Base-by-base conservation (phyloP, 2,888 invertebrate genomes). In the Argynnis bischoffii region DNA sequence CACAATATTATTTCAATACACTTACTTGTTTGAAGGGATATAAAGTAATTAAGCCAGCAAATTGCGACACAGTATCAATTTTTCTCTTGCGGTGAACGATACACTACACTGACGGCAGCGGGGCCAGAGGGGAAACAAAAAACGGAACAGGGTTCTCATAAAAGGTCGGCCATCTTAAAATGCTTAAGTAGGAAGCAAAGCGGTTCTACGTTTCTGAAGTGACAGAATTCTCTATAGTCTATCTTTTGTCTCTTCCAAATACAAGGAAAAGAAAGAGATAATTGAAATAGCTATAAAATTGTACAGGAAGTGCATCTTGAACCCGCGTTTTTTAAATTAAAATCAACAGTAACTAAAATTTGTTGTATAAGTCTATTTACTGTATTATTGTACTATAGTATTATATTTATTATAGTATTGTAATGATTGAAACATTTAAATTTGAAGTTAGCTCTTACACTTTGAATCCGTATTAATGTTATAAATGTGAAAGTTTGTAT, bases 11-110 rank as follows among this genome's bases (percentile, higher is more conserved):
- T 81, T 83, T 78, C 73, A 81, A 78, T 79, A 73, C 89, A 93
- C 93, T 93, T 93, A 93, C 93, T 93, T 93, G 93, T 88, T 90
- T 84, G 90, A 92, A 92, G 93, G 93, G 93, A 83, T 87, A 88
- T 84, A 89, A 86, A 87, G 88, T 92, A 88, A 89, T 88, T 85
- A 87, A 91, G 89, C 89, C 90, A 92, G 93, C 91, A 90, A 92
- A 91, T 90, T 89, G 87, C 88, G 87, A 88, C 88, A 90, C 87
- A 88, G 89, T 89, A 83, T 89, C 88, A 85, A 86, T 91, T 92
- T 92, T 92, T 92, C 89, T 91, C 90, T 91, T 90, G 90, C 89
- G 88, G 85, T 88, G 90, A 92, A 92, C 91, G 91, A 90, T 92
- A 92, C 87, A 92, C 91, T 91, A 89, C 89, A 91, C 87, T 90